Evolutionary conservation across 2,797 vertebrate genomes (phyloP).

Genomic region (Periparus ater): DNA sequence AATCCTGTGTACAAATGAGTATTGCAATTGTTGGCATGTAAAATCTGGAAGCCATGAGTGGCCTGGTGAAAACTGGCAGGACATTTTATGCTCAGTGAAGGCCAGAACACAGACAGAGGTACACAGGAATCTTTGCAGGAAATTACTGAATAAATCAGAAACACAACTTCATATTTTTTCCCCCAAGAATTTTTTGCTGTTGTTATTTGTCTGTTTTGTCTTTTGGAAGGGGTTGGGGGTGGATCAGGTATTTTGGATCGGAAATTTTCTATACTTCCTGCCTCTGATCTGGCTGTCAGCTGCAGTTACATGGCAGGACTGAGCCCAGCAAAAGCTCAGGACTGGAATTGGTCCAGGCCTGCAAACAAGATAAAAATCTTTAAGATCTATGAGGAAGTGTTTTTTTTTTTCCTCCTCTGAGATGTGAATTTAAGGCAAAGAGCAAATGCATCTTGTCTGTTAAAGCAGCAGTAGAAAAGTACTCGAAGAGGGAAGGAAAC

Average conservation of each 20-base stretch:
- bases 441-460: background rate
- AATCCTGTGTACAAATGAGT: background rate
- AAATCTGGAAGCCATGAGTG: background rate
- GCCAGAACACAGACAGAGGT: background rate
- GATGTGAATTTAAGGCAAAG: background rate
- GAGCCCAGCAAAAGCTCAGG: background rate
- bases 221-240: background rate
- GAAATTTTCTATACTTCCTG: background rate
- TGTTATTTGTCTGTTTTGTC: background rate
- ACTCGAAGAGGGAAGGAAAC: background rate
- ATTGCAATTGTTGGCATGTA: background rate
- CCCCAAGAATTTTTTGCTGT: background rate
- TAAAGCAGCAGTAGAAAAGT: background rate
- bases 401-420: background rate
- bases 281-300: background rate
- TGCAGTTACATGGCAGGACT: background rate
- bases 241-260: background rate
- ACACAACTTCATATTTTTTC: background rate
- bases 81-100: background rate
- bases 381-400: background rate
- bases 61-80: background rate
- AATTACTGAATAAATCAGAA: background rate
- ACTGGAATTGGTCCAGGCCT: background rate
- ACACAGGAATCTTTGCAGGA: background rate
- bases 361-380: background rate